Conservation (phyloP, 2,797 vertebrate species). For the Halcyon badia region DNA sequence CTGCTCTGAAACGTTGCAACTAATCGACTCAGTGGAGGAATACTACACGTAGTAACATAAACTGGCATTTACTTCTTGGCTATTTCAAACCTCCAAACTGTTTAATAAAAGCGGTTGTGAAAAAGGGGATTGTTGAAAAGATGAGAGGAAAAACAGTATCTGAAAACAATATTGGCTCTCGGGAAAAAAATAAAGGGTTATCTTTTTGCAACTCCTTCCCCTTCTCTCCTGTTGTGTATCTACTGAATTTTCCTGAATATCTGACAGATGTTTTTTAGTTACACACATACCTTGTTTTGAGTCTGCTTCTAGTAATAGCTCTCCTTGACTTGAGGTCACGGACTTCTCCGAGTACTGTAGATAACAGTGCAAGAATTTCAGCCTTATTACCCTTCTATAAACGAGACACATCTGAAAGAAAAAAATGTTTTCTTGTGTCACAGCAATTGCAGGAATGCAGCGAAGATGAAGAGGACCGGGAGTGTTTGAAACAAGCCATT, state of each 20-base stretch:
- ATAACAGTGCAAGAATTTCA: fast-evolving
- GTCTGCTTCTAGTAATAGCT: neutral
- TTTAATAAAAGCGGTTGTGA: neutral
- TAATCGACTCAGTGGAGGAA: neutral
- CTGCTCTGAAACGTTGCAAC: neutral
- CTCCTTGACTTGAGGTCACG: neutral
- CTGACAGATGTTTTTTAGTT: neutral
- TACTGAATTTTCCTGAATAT: neutral
- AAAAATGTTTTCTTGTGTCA: neutral
- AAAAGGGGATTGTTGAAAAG: neutral
- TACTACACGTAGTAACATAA: neutral
- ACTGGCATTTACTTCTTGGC: neutral
- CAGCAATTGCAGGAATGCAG: slow-evolving; percentile 97
- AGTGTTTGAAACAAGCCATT: slow-evolving; percentile 96
- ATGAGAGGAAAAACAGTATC: neutral
- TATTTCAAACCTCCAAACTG: neutral
- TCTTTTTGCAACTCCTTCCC: neutral
- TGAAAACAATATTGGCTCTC: neutral
- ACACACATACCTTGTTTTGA: fast-evolving
- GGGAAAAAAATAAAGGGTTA: neutral
- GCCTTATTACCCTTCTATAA: neutral
- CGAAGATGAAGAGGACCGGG: slow-evolving; percentile 93
- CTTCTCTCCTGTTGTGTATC: neutral
- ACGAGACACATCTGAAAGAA: neutral
- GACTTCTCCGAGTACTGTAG: fast-evolving